These are phyloP conservation scores for Drosophila ironensis DNA, from an alignment of 1,140 invertebrate genomes.

Conservation along the genomic window DNA sequence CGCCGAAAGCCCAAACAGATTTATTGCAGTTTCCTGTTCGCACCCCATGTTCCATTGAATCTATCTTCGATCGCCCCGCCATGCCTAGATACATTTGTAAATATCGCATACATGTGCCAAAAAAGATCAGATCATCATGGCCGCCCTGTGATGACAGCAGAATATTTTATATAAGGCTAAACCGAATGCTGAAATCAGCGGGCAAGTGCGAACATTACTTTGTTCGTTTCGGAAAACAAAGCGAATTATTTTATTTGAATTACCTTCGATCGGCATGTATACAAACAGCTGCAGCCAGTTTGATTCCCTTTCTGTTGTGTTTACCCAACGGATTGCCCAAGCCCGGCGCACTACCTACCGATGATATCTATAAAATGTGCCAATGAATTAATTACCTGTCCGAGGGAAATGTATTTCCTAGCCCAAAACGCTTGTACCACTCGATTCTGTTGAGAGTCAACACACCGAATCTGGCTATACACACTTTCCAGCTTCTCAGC, in stretches of 20 bases:
- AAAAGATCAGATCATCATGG: conserved; percentile 24
- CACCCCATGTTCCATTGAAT: background rate
- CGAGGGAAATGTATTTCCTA: conserved; percentile 37
- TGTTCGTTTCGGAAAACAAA: background rate
- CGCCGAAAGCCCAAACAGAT: background rate
- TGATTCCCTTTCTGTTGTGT: conserved; percentile 15
- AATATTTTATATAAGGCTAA: conserved; percentile 9
- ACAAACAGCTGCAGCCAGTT: conserved; percentile 21
- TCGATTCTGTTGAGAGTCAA: conserved; percentile 25
- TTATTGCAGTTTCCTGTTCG: conserved; percentile 14
- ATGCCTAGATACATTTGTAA: conserved; percentile 11
- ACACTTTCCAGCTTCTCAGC: conserved; percentile 27
- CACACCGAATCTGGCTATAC: conserved; percentile 43
- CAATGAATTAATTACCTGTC: conserved; percentile 74
- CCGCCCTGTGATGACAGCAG: conserved; percentile 12
- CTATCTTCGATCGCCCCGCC: background rate
- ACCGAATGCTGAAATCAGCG: background rate
- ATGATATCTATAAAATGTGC: conserved; percentile 44
- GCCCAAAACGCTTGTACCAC: conserved; percentile 22
- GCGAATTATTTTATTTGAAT: conserved; percentile 22
- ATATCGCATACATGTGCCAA: conserved; percentile 28
- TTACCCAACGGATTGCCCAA: conserved; percentile 13
- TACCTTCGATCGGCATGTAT: conserved; percentile 19
- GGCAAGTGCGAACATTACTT: conserved; percentile 9
- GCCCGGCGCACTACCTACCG: background rate